phyloP scores from a whole-genome alignment of 1,140 invertebrate genomes.

The Aphelinus certus region DNA sequence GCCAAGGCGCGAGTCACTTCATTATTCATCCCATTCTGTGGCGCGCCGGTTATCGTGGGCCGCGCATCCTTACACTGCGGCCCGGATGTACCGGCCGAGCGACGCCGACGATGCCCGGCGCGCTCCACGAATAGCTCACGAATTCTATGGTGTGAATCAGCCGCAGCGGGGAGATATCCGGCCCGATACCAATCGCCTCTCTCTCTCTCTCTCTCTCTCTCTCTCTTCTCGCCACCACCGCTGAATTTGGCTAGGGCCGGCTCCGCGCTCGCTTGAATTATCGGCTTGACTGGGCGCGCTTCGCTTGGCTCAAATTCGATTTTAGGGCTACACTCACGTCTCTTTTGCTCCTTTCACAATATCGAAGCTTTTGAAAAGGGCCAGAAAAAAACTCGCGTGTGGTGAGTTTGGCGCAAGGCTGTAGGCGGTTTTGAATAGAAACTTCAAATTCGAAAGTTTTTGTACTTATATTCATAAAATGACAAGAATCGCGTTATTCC shows the following conservation, averaged over 20 bases:
- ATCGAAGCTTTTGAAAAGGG: conserved; percentile 9
- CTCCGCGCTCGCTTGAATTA: conserved; percentile 36
- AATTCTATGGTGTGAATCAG: conserved; percentile 49
- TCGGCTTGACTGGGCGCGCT: conserved; percentile 38
- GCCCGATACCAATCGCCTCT: conserved; percentile 31
- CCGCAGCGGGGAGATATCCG: conserved; percentile 39
- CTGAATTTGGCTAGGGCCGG: conserved; percentile 20
- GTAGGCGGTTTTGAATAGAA: no score
- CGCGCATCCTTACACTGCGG: neutral
- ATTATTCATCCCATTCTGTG: conserved; percentile 64
- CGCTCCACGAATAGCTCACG: conserved; percentile 48
- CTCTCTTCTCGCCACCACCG: neutral
- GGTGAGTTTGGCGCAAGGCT: no score
- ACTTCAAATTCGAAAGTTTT: no score
- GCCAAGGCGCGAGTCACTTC: conserved; percentile 61
- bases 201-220: neutral
- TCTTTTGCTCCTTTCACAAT: neutral
- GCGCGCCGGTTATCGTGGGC: conserved; percentile 49
- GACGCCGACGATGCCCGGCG: conserved; percentile 44
- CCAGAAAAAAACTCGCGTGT: neutral
- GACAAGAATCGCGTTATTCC: no score
- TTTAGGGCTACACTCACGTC: conserved; percentile 6
- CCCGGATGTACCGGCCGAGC: conserved; percentile 55
- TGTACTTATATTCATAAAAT: no score
- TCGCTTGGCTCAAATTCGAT: conserved; percentile 27